Base-by-base conservation (phyloP, 2,888 invertebrate genomes). In the Eumacrocentrus americanus region DNA sequence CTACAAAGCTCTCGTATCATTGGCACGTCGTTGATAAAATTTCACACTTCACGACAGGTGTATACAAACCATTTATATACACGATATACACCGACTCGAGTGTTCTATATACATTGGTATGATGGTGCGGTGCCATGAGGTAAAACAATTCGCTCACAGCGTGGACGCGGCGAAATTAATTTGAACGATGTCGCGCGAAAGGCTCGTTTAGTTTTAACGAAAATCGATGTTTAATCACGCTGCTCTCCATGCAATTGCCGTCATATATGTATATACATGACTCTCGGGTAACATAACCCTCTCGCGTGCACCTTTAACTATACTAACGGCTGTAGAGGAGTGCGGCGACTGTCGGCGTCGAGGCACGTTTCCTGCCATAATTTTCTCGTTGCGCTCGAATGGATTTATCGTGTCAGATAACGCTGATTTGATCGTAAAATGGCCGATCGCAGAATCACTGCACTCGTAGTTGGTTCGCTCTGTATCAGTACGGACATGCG, bases 371-470 rank as follows among this genome's bases (percentile, higher is more conserved):
- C 40, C 56, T 59, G 60, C 60, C 58, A 60, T 54, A 46, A 55
- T 58, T 65, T 62, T 59, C 62, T 59, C 62, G 46, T 20, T 48
- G 53, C 38, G 46, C 60, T 35, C 58, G 40, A 64, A 62, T 64
- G 58, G 64, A 67, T 64, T 67, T 66, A 67, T 67, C 65, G 64
- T 46, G 60, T 60, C 52, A 65, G 63, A 66, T 64, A 65, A 64
- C 66, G 64, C 64, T 62, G 64, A 67, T 67, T 66, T 61, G 61
- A 64, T 64, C 63, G 61, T 64, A 66, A 66, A 53, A 64, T 64
- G 63, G 60, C 40, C 53, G 22, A 60, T 60, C 61, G 62, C 62
- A 63, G 64, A 67, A 65, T 63, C 54, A 60, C 62, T 61, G 62
- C 60, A 61, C 58, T 63, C 63, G 54, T 46, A 42, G 12, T n/a